Conservation (phyloP, 2,113 vertebrate species). For the Callocephalon fimbriatum region DNA sequence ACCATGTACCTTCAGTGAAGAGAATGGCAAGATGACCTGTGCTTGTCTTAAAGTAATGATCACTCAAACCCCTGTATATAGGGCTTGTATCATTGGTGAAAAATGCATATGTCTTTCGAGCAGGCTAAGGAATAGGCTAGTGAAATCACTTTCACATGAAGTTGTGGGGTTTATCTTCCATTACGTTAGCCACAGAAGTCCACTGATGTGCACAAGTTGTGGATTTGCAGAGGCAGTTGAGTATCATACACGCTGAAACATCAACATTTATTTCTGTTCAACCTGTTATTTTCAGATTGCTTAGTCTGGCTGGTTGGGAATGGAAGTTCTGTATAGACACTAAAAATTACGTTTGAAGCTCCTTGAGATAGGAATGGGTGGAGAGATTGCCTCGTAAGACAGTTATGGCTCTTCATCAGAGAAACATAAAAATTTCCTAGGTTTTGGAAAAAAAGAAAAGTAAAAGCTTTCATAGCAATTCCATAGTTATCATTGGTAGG, state of each 20-base stretch:
- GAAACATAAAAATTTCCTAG: neutral
- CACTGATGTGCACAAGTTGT: neutral
- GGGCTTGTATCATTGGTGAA: neutral
- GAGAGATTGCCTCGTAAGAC: neutral
- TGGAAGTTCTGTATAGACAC: neutral
- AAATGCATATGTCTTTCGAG: accelerated
- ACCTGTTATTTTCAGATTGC: neutral
- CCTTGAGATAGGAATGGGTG: neutral
- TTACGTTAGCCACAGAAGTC: neutral
- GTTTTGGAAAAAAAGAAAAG: neutral
- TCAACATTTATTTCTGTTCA: neutral
- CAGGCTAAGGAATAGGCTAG: neutral
- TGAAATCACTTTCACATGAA: neutral
- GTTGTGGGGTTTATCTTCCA: neutral
- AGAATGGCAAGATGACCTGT: neutral
- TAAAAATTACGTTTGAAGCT: neutral
- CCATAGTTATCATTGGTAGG: neutral
- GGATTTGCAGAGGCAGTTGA: neutral
- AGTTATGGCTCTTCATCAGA: neutral
- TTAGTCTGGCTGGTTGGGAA: neutral
- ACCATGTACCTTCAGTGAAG: neutral
- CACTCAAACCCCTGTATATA: accelerated
- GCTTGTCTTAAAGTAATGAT: neutral
- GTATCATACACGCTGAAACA: neutral
- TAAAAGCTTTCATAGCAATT: neutral